Evolutionary conservation across 1,140 invertebrate species (phyloP).

Genomic region (Acromyrmex charruanus): DNA sequence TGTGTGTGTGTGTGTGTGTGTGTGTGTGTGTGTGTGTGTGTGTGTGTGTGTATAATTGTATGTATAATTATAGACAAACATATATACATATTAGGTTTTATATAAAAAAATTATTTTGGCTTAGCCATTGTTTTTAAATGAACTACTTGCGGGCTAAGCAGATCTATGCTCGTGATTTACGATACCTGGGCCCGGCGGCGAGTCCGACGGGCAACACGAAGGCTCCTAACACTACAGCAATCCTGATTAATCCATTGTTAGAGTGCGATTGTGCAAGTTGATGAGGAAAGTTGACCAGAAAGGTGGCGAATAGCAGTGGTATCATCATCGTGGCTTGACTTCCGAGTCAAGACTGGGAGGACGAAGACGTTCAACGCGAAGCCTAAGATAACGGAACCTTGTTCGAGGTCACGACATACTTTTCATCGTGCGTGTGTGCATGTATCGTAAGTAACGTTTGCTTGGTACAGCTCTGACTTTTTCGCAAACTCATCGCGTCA

Average conservation of each 20-base stretch:
- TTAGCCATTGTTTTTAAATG: not conserved
- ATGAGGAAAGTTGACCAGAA: conserved; percentile 74
- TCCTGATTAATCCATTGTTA: conserved; percentile 72
- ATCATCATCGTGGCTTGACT: conserved; percentile 85
- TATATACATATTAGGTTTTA: not conserved
- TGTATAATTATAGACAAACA: too few relatives aligned
- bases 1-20: too few relatives aligned
- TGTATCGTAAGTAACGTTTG: not conserved
- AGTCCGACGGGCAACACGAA: conserved; percentile 77
- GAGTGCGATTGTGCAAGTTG: conserved; percentile 66
- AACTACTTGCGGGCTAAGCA: not conserved
- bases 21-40: too few relatives aligned
- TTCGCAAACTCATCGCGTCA: conserved; percentile 63
- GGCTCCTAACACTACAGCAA: conserved; percentile 76
- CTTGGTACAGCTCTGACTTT: conserved; percentile 51
- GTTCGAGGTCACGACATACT: conserved; percentile 86
- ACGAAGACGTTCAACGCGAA: conserved; percentile 79
- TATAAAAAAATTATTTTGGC: not conserved
- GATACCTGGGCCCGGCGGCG: conserved; percentile 82
- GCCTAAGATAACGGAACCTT: conserved; percentile 84
- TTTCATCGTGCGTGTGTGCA: conserved; percentile 70
- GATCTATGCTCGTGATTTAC: not conserved
- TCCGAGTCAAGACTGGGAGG: conserved; percentile 83
- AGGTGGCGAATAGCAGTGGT: conserved; percentile 75
- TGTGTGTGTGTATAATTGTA: too few relatives aligned